Percentiles rank a stretch among this genome's conserved stretches.
phyloP scores from a whole-genome alignment of 1,140 invertebrate species.

The Anoplophora glabripennis region DNA sequence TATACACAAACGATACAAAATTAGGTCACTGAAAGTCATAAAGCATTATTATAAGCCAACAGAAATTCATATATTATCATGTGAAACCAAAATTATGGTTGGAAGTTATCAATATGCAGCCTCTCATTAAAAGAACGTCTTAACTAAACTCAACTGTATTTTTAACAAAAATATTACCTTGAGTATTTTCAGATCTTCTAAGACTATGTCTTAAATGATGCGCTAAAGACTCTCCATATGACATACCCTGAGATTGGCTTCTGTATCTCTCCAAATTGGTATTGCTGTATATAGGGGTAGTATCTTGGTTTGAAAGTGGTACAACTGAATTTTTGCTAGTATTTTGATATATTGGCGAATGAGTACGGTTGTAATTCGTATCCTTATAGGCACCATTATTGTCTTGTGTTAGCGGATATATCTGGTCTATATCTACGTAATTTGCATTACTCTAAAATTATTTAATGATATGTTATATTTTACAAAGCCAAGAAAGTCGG shows the following conservation, averaged over 20 bases:
- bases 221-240: constrained; percentile 52
- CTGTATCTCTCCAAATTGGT: constrained; percentile 38
- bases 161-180: constrained; percentile 47
- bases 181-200: constrained; percentile 52
- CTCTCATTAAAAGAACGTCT: no score
- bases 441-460: constrained; percentile 49
- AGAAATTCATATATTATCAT: no score
- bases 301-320: constrained; percentile 22
- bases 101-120: no score
- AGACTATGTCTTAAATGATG: constrained; percentile 54
- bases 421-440: constrained; percentile 57
- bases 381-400: constrained; percentile 34
- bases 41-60: no score
- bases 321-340: constrained; percentile 36
- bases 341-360: constrained; percentile 50
- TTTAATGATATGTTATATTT: constrained; percentile 6
- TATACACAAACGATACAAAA: no score
- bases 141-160: no score
- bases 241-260: constrained; percentile 40
- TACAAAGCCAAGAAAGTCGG: constrained; percentile 15
- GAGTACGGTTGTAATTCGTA: constrained; percentile 37
- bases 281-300: constrained; percentile 48
- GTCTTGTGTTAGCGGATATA: constrained; percentile 51
- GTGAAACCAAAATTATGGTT: no score
- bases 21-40: no score